A percentile compares a stretch with the other conserved stretches of the same genome.
These are phyloP conservation scores for Plagodis pulveraria DNA, from an alignment of 2,888 invertebrate species.

Conservation along the genomic window DNA sequence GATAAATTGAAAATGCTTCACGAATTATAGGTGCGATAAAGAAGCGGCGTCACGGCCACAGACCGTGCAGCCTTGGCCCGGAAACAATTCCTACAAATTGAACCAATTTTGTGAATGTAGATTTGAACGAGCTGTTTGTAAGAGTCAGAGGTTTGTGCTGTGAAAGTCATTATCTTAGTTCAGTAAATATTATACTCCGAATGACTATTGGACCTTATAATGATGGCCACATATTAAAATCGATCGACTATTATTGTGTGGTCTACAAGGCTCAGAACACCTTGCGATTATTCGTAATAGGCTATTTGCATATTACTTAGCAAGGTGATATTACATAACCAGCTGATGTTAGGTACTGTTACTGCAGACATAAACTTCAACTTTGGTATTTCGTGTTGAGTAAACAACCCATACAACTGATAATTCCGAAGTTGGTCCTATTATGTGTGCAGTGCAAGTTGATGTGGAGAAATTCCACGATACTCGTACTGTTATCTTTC, in stretches of 20 bases:
- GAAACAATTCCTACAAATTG: conserved; percentile 15
- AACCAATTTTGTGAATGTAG: conserved; percentile 16
- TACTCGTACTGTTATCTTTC: too few relatives aligned
- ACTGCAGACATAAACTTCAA: too few relatives aligned
- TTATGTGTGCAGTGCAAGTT: too few relatives aligned
- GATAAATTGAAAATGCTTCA: conserved; percentile 7
- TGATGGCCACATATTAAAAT: not conserved
- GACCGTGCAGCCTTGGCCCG: conserved; percentile 11
- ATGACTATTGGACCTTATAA: conserved; percentile 9
- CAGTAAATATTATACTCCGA: conserved; percentile 4
- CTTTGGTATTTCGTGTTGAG: too few relatives aligned
- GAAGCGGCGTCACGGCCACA: conserved; percentile 1
- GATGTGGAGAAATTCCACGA: too few relatives aligned
- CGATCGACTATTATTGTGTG: not conserved
- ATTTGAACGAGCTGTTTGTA: conserved; percentile 13
- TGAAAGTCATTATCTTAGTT: conserved; percentile 7
- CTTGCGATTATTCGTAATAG: not conserved
- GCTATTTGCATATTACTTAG: too few relatives aligned
- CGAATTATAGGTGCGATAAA: conserved; percentile 13
- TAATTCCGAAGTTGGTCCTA: too few relatives aligned
- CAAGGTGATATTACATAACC: too few relatives aligned
- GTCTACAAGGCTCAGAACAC: not conserved
- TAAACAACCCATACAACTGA: too few relatives aligned
- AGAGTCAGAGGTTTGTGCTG: not conserved
- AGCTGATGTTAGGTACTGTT: too few relatives aligned